Base-by-base conservation (phyloP, 37 sponge, comb jelly and placozoan species). In the Oopsacas minuta region DNA sequence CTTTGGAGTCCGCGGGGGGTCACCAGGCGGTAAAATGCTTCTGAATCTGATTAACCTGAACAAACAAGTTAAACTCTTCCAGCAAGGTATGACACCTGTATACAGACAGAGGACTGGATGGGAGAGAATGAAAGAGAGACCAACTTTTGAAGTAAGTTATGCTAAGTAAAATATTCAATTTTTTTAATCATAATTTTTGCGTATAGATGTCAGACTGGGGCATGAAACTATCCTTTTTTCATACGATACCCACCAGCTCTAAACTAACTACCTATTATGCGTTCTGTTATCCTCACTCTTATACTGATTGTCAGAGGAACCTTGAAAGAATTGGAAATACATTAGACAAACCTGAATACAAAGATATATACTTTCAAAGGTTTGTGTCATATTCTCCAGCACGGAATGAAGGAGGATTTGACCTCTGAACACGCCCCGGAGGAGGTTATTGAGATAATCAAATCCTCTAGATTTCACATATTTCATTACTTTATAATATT, bases 221-320 rank as follows among this genome's bases (percentile, higher is more conserved):
- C 23, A 81, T 94, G 86, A 86, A 83, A 81, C 84, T 97, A 15
- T 84, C 91, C 12, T 97, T 94, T 83, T 20, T 85, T 37, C 86
- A 90, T 84, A 84, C 86, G 25, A 81, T 94, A 15, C 52, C 86
- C 35, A 90, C 92, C 52, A 35, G 36, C 42, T 86, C 83, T 15
- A 84, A 75, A 35, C 83, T 39, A 25, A 93, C 92, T 12, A 88
- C 87, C 8, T 95, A 89, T 87, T 95, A 91, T 86, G 92, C 99
- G 3, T 97, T 95, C 86, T 93, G 92, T 81, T 97, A 88, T 51
- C 99, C 99, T 3, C 93, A 83, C 90, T 91, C 94, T 8, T 97
- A 97, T 83, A 52, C 88, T 23, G 94, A 95, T 1, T 89, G 91
- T 37, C 99, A 95, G 85, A 53, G 84, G 39, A 88, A 52, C 35